A percentile compares a stretch with the other conserved stretches of the same genome.
Evolutionary conservation across 2,113 vertebrate species (phyloP).

Genomic region (Anarhynchus alexandrinus): DNA sequence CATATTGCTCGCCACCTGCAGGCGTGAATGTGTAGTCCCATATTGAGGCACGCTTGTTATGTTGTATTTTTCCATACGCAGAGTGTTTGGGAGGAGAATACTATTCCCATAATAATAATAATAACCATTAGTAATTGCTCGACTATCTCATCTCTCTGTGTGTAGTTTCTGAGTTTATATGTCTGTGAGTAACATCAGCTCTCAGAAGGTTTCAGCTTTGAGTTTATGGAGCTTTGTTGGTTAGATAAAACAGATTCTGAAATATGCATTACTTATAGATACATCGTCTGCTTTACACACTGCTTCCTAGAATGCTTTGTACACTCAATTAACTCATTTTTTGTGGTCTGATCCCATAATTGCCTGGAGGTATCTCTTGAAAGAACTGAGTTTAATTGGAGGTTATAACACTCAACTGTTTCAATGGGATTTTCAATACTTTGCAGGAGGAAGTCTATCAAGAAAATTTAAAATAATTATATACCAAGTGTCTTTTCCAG

Average conservation of each 20-base stretch:
- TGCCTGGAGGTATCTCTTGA: not conserved
- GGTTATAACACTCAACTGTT: not conserved
- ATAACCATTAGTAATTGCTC: not conserved
- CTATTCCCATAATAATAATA: not conserved
- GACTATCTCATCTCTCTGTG: not conserved
- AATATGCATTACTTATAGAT: not conserved
- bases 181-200: not conserved
- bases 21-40: not conserved
- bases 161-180: not conserved
- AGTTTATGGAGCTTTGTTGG: not conserved
- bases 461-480: not conserved
- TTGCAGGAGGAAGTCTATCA: not conserved
- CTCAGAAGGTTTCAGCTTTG: not conserved
- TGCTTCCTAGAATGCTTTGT: not conserved
- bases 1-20: constrained; percentile 34
- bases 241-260: not conserved
- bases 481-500: not conserved
- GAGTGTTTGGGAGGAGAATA: not conserved
- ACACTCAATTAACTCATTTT: not conserved
- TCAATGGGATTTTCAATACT: not conserved
- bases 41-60: not conserved
- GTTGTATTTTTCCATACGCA: constrained; percentile 7
- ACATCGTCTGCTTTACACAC: not conserved
- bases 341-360: not conserved
- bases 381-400: not conserved